Evolutionary conservation across 2,797 vertebrate species (phyloP).

Genomic region (Pelochelys cantorii): DNA sequence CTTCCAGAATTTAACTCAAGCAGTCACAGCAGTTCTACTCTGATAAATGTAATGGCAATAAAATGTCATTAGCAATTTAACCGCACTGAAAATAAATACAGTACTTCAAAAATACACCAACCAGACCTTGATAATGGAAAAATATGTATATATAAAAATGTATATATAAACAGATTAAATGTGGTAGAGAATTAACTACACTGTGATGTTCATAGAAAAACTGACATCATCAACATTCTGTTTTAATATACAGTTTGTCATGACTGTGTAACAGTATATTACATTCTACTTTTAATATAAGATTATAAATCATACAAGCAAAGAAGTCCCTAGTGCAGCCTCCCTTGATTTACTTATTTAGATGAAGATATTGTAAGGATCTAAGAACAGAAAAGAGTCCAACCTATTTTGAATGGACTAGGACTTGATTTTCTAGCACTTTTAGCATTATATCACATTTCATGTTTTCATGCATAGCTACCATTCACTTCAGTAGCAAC

Average conservation of each 20-base stretch:
- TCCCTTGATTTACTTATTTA: neutral
- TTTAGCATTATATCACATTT: neutral
- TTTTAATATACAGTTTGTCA: neutral
- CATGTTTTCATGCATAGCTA: neutral
- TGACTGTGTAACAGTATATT: neutral
- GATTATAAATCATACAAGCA: neutral
- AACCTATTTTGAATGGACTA: neutral
- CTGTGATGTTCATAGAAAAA: neutral
- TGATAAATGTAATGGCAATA: constrained; percentile 58
- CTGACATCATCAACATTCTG: neutral
- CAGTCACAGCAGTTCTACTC: constrained; percentile 45
- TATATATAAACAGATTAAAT: neutral
- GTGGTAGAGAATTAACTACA: neutral
- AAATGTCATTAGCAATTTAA: constrained; percentile 65
- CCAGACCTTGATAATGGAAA: neutral
- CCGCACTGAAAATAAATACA: constrained; percentile 49
- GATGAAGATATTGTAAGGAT: neutral
- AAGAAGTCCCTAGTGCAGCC: neutral
- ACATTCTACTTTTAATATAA: neutral
- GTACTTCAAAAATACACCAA: constrained; percentile 24
- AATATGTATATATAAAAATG: neutral
- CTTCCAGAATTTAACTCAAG: constrained; percentile 61
- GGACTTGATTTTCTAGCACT: neutral
- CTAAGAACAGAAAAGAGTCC: neutral
- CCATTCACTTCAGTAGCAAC: neutral